Evolutionary conservation across 2,113 vertebrate species (phyloP), one percentile per base, ranked within the genome.

Genomic region (Oostethus manadensis): DNA sequence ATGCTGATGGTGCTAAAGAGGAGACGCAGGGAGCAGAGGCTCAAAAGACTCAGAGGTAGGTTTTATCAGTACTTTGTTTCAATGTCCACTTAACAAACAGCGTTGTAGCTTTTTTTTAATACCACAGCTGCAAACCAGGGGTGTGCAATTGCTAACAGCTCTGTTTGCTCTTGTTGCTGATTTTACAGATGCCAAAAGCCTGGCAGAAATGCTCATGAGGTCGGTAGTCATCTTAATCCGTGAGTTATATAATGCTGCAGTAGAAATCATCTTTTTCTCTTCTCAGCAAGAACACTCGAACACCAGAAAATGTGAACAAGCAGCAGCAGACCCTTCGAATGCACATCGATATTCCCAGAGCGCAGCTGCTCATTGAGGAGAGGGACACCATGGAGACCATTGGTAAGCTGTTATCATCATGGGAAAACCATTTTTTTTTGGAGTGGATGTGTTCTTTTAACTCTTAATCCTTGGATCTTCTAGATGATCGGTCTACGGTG

Each of bases 201-300:
- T 99, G 78, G 97, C 97, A 8, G 97, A 99, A 89, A 99, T 98
- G 96, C 93, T 99, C 64, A 98, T 99, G 95, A 99, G 97, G 97
- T 99, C 92, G 89, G 86, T 80, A 57, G 49, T 70, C 74, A 74
- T 83, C 68, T 73, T 63, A 65, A 84, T 58, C 62, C 42, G 66
- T 76, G 58, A 49, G 56, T 72, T 73, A 62, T 62, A 79, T 58
- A 70, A 49, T 67, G 62, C 49, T 64, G 15, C 21, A 70, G 57
- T 40, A 64, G 4, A 5, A 54, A 53, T 56, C 51, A 44, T 21
- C 64, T 71, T 66, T 81, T 61, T 48, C 55, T 62, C 29, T 33
- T 70, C 66, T 62, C 83, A 99, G 97, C 85, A 99, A 99, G 85
- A 99, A 98, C 73, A 97, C 97, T 0, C 91, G 97, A 70, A 98